Evolutionary conservation across 1,140 invertebrate genomes (phyloP).

Genomic region (Cydia strobilella): DNA sequence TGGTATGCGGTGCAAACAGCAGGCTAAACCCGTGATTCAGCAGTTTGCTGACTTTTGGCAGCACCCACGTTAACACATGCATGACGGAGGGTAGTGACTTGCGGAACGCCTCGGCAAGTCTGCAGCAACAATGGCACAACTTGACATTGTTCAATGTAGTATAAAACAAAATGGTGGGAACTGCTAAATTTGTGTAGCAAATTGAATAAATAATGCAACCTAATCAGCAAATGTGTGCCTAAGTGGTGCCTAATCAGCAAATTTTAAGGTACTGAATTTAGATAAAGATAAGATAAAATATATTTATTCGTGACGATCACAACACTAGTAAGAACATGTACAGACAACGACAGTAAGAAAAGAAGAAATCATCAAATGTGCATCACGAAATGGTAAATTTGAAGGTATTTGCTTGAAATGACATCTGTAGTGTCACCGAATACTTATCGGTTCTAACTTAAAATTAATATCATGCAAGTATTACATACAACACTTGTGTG

Average conservation of each 20-base stretch:
- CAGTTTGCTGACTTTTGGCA: constrained; percentile 11
- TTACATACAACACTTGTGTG: constrained; percentile 3
- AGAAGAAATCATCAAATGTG: no score
- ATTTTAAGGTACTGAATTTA: no score
- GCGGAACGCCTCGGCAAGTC: constrained; percentile 23
- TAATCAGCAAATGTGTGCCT: no score
- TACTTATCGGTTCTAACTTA: background rate
- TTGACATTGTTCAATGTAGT: constrained; percentile 1
- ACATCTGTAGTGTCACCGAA: background rate
- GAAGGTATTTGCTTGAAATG: no score
- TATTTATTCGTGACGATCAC: no score
- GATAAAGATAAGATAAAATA: no score
- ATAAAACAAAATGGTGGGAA: background rate
- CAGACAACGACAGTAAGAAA: no score
- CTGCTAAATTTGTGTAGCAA: background rate
- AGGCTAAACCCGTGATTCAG: constrained; percentile 10
- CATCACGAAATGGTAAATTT: no score
- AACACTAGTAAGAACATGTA: no score
- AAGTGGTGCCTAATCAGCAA: no score
- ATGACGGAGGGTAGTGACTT: constrained; percentile 30
- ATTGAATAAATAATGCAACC: background rate
- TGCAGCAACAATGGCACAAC: constrained; percentile 18
- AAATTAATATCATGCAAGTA: background rate
- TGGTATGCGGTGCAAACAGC: background rate
- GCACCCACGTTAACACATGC: constrained; percentile 26